Evolutionary conservation across 2,888 invertebrate species (phyloP).

Genomic region (Mactromeris polynyma): DNA sequence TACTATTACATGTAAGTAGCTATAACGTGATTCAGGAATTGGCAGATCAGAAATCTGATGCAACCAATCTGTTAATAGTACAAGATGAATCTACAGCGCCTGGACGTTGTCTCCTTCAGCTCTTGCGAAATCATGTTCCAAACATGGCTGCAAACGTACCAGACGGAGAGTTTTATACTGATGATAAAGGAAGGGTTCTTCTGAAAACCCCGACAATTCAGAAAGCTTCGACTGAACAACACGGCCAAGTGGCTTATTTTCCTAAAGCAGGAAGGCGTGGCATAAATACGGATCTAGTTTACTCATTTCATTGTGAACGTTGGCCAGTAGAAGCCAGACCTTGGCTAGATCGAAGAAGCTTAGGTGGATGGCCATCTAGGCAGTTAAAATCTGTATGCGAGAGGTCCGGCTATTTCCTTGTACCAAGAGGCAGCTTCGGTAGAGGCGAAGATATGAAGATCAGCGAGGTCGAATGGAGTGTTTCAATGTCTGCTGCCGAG

Average conservation of each 20-base stretch:
- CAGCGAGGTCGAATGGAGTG: neutral
- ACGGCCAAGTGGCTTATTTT: neutral
- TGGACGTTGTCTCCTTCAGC: conserved; percentile 20
- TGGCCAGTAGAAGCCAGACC: neutral
- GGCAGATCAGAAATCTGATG: neutral
- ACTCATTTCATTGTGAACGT: neutral
- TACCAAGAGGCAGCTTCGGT: neutral
- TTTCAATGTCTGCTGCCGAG: neutral
- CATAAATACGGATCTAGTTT: conserved; percentile 13
- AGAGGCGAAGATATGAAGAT: neutral
- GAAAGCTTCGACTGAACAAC: neutral
- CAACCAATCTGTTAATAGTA: neutral
- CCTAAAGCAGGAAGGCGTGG: no score
- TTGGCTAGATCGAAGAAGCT: neutral
- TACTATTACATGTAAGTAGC: neutral
- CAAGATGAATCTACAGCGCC: conserved; percentile 19
- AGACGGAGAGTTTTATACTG: neutral
- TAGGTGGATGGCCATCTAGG: neutral
- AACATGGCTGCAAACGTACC: neutral
- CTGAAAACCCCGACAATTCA: neutral
- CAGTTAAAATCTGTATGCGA: neutral
- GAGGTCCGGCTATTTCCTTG: neutral
- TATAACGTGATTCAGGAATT: conserved; percentile 12
- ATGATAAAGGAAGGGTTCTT: neutral
- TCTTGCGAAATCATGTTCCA: neutral